Base-by-base conservation (phyloP, 1,140 invertebrate genomes). In the Leptinotarsa lineolata region DNA sequence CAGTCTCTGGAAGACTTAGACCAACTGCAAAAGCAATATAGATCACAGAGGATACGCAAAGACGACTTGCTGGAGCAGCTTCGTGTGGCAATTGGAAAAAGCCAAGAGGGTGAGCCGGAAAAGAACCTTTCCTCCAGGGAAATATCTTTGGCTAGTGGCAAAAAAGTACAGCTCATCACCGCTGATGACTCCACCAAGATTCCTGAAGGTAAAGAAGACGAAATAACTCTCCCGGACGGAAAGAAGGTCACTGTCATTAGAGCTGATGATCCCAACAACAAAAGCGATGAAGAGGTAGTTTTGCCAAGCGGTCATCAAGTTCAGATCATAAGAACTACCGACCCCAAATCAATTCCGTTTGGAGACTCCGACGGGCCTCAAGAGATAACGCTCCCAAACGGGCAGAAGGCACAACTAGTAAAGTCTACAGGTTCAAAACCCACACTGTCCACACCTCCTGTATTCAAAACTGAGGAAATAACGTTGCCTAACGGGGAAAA, bases 331-430 rank as follows among this genome's bases (percentile, higher is more conserved):
- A 86, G 88, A 81, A 90, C 89, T 24, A 86, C 87, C 2, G 88
- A 90, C 80, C 89, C 89, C 6, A 90, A 90, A 78, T 81, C 90
- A 39, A 88, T 90, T 70, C 84, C 87, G 2, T 85, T 86, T 67
- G 87, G 84, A 71, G 74, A 72, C 45, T 20, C n/a, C 12, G 30
- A 64, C 20, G 72, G 72, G 44, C 66, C 74, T 22, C 58, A 76
- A 66, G 91, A 92, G 82, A 88, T 75, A 80, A 88, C 91, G 59
- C 79, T 93, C 22, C 89, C 90, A 2, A 92, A 92, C 78, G 92
- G 92, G 11, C 91, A 93, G 81, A 91, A 91, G 79, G 88, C 92
- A 45, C 90, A 91, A 83, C 88, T 93, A 0, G 91, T 93, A 61
- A 87, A 88, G 81, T 90, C 89, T 20, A 86, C 89, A 8, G 89